Percentiles rank a stretch among this genome's conserved stretches.
phyloP scores from a whole-genome alignment of 2,797 vertebrate species.

The Hylomyscus alleni region DNA sequence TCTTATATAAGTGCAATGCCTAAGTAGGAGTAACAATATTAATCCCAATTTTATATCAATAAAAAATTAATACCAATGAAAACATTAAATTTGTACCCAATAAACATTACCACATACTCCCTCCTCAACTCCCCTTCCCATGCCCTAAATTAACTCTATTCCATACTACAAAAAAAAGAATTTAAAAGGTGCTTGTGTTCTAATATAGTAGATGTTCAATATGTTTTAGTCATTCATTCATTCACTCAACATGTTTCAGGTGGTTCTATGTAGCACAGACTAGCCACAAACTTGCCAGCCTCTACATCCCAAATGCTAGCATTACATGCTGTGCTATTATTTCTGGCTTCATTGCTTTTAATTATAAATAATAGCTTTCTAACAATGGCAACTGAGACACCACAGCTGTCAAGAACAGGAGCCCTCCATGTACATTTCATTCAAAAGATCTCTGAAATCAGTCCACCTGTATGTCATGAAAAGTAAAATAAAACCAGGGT shows the following conservation, averaged over 20 bases:
- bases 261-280: background rate
- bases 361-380: background rate
- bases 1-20: no score
- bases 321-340: background rate
- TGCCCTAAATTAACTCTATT: background rate
- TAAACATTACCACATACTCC: no score
- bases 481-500: background rate
- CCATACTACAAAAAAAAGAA: background rate
- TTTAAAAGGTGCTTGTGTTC: background rate
- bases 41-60: no score
- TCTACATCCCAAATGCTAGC: background rate
- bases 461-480: background rate
- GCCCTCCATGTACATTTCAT: background rate
- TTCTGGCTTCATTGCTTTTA: background rate
- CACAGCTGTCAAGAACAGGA: background rate
- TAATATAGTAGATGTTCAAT: background rate
- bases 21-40: no score
- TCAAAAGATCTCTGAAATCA: background rate
- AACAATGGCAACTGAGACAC: background rate
- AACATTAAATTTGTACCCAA: no score
- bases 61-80: no score
- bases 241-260: background rate
- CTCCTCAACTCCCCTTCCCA: background rate
- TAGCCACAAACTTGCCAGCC: background rate
- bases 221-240: background rate